phyloP scores from a whole-genome alignment of 1,140 invertebrate species.

The Palaemon carinicauda region DNA sequence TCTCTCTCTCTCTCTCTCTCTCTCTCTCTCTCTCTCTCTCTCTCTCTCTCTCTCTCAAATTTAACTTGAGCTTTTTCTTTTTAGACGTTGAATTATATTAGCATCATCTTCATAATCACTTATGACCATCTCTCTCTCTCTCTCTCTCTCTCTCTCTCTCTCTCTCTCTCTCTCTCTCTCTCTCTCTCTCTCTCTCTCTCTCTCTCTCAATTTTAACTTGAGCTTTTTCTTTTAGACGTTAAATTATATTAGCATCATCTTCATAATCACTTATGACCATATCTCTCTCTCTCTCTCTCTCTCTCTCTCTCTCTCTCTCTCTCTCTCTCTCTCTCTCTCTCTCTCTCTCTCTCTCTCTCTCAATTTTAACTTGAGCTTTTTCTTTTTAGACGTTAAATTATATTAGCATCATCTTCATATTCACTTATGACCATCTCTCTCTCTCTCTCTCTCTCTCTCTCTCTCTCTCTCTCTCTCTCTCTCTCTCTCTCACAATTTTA shows the following conservation, averaged over 20 bases:
- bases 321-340: neutral
- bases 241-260: too few species aligned
- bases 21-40: neutral
- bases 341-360: neutral
- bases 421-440: too few species aligned
- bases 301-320: neutral
- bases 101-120: too few species aligned
- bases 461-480: neutral
- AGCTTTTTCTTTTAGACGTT: too few species aligned
- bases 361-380: neutral
- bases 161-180: neutral
- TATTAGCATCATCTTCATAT: neutral
- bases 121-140: neutral
- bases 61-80: too few species aligned
- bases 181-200: neutral
- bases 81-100: too few species aligned
- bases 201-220: neutral
- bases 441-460: neutral
- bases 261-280: too few species aligned
- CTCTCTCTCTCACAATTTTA: neutral
- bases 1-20: neutral
- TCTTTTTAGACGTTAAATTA: too few species aligned
- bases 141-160: neutral
- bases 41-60: neutral
- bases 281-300: too few species aligned